phyloP scores from a whole-genome alignment of 2,888 invertebrate genomes.

The Iphiclides podalirius region DNA sequence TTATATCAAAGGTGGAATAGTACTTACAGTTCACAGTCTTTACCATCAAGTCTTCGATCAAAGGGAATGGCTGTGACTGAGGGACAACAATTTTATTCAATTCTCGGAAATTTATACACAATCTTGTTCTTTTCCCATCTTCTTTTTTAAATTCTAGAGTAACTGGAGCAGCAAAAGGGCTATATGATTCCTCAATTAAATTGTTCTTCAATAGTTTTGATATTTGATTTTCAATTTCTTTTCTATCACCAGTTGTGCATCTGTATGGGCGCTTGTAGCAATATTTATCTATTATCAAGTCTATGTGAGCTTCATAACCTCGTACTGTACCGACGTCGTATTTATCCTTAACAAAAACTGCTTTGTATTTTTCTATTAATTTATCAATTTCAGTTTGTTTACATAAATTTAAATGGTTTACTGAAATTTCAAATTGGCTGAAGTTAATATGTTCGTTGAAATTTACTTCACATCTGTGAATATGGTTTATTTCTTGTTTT shows the following conservation, averaged over 20 bases:
- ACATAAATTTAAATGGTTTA: conserved; percentile 13
- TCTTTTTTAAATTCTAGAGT: conserved; percentile 15
- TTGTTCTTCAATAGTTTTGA: conserved; percentile 18
- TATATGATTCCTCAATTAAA: conserved; percentile 22
- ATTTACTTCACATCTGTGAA: conserved; percentile 4
- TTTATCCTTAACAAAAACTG: conserved; percentile 17
- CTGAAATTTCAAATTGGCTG: conserved; percentile 3
- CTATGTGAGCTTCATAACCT: conserved; percentile 19
- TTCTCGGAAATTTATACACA: conserved; percentile 35
- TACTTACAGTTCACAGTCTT: conserved; percentile 32
- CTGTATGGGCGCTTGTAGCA: conserved; percentile 22
- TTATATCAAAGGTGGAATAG: conserved; percentile 43
- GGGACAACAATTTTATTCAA: conserved; percentile 30
- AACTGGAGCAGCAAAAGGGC: conserved; percentile 24
- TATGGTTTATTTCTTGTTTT: not conserved
- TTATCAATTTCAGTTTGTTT: conserved; percentile 19
- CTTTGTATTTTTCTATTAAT: conserved; percentile 4
- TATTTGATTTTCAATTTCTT: conserved; percentile 15
- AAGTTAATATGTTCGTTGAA: conserved; percentile 10
- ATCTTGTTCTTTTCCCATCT: too few relatives aligned
- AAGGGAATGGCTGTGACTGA: too few relatives aligned
- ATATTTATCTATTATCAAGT: conserved; percentile 20
- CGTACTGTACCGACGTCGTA: conserved; percentile 9
- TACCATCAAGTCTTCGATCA: not conserved
- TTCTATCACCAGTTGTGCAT: conserved; percentile 19